Percentiles rank a stretch among this genome's conserved stretches.
phyloP scores from a whole-genome alignment of 1,140 invertebrate species.

The Drosophila fuyamai region DNA sequence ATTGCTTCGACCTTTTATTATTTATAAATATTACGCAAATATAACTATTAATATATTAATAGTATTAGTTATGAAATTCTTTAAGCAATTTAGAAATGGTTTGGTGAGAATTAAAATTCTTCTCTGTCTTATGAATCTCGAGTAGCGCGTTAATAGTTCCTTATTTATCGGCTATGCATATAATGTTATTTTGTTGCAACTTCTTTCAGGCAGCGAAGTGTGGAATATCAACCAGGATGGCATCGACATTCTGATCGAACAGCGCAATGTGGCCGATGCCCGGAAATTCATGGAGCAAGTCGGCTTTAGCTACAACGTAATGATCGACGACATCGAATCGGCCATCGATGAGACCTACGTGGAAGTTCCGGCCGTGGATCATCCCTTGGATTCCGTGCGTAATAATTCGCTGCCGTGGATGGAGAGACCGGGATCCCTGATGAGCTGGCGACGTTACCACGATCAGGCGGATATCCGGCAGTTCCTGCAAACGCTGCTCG shows the following conservation, averaged over 20 bases:
- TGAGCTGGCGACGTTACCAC: conserved; percentile 91
- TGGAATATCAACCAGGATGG: conserved; percentile 84
- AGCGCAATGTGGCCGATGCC: conserved; percentile 86
- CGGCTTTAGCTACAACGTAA: conserved; percentile 88
- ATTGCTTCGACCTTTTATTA: not conserved
- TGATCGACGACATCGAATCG: conserved; percentile 90
- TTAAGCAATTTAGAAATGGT: no score
- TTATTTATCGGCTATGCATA: no score
- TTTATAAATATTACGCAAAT: not conserved
- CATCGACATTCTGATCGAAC: conserved; percentile 87
- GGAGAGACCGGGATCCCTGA: conserved; percentile 86
- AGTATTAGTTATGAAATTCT: no score
- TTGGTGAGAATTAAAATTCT: no score
- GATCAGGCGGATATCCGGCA: conserved; percentile 88
- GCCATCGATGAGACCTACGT: conserved; percentile 92
- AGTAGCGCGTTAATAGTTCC: no score
- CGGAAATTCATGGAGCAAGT: conserved; percentile 86
- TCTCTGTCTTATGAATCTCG: no score
- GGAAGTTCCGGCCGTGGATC: conserved; percentile 86
- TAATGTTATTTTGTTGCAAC: not conserved
- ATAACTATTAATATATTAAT: no score
- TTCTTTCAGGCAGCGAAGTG: conserved; percentile 68
- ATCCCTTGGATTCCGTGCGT: conserved; percentile 18
- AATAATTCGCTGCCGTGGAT: conserved; percentile 83
- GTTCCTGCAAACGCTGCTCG: conserved; percentile 89